Evolutionary conservation across 2,888 invertebrate genomes (phyloP), one percentile per base, ranked within the genome.

Genomic region (Tachina fera): DNA sequence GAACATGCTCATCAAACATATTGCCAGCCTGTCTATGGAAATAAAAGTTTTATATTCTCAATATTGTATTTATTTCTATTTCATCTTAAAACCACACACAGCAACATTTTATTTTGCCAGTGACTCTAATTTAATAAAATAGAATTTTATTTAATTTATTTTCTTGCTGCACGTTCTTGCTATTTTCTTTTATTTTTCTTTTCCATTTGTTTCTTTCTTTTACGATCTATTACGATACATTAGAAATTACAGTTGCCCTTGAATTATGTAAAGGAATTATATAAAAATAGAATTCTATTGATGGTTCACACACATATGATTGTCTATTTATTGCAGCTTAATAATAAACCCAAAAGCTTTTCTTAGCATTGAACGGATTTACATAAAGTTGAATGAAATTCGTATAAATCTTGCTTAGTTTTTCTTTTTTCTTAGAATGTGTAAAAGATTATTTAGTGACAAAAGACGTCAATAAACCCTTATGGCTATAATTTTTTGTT

Each of bases 71-170:
- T 56, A n/a, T 53, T 75, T 65, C 45, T 16, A 16, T 53, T 10
- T 16, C 49, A 74, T 13, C 49, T 61, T 49, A 39, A 16, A 61
- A n/a, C 58, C 49, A 41, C 60, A 10, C 41, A 16, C 49, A 71
- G 58, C 45, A 58, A 31, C 11, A 76, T 65, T 76, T 76, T 56
- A 16, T 58, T 56, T 67, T 76, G 56, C 56, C 49, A 58, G n/a
- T 53, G 78, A 78, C 49, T 61, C 70, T 78, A 70, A 78, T 78
- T 78, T 53, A 61, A 78, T 61, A 60, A 78, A 1, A 9, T 14
- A 51, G 51, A 10, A 60, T n/a, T 68, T 68, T 60, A 56, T 65
- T 49, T 51, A 19, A 14, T 61, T 11, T 61, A n/a, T 41, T 41
- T 61, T 61, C 60, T 13, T 45, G 70, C 22, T 43, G 39, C 60